These are phyloP conservation scores for Cephus runcator DNA, from an alignment of 2,888 invertebrate species.

Conservation along the genomic window DNA sequence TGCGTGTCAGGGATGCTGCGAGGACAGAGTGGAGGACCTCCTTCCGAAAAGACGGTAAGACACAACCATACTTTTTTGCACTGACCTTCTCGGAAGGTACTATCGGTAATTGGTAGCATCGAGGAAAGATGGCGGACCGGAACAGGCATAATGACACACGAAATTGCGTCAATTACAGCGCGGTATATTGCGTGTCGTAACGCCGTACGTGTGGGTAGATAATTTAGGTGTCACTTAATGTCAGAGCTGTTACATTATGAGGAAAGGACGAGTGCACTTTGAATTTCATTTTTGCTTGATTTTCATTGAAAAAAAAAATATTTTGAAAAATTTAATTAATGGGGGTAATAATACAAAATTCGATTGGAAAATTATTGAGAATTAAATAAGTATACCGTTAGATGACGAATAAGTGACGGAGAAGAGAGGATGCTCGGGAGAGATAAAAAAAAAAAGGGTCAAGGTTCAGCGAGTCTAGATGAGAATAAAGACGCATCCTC, in stretches of 20 bases:
- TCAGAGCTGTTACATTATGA: background rate
- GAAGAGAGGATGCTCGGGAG: background rate
- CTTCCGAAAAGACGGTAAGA: constrained; percentile 37
- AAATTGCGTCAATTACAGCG: constrained; percentile 51
- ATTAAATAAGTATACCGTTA: background rate
- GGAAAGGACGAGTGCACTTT: too few relatives aligned
- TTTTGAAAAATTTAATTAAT: background rate
- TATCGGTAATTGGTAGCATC: constrained; percentile 43
- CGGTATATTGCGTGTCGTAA: constrained; percentile 53
- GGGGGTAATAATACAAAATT: background rate
- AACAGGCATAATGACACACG: constrained; percentile 17
- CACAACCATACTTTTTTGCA: constrained; percentile 10
- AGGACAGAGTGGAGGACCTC: constrained; percentile 13
- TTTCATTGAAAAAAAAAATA: background rate
- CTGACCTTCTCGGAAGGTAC: constrained; percentile 49
- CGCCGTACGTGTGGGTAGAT: background rate
- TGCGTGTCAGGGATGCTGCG: constrained; percentile 38
- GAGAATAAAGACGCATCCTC: background rate
- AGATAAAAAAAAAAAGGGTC: background rate
- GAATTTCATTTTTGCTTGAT: background rate
- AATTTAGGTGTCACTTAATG: background rate
- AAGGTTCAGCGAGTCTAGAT: background rate
- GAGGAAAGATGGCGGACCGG: constrained; percentile 12
- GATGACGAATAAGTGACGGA: background rate
- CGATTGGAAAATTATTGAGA: background rate